Percentiles rank a stretch among this genome's conserved stretches.
These are phyloP conservation scores for Brachypodius melanocephalos DNA, from an alignment of 2,113 vertebrate species.

Conservation along the genomic window DNA sequence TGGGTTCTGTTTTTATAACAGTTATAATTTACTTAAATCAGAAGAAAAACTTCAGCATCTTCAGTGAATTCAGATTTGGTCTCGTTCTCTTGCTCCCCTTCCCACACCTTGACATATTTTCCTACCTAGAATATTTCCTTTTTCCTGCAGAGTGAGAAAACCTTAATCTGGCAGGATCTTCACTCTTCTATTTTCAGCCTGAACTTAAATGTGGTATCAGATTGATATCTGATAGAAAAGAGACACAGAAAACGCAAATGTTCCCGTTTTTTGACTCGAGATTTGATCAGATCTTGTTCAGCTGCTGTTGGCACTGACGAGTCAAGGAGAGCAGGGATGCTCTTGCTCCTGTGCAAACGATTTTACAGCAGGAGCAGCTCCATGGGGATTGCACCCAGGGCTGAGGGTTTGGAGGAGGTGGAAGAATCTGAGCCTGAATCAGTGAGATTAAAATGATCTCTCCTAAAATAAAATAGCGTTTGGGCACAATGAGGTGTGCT, in stretches of 20 bases:
- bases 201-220: not conserved
- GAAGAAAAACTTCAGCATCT: not conserved
- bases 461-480: not conserved
- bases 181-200: not conserved
- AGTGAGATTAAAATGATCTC: not conserved
- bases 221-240: not conserved
- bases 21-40: not conserved
- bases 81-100: not conserved
- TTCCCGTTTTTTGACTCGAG: not conserved
- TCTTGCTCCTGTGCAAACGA: not conserved
- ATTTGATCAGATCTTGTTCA: not conserved
- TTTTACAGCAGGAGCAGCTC: not conserved
- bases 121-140: not conserved
- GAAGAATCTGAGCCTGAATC: not conserved
- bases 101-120: not conserved
- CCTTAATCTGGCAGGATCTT: not conserved
- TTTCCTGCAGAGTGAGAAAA: not conserved
- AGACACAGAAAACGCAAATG: not conserved
- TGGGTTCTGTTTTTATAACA: not conserved
- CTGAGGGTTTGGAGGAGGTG: not conserved
- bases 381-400: not conserved
- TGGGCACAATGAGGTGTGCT: not conserved
- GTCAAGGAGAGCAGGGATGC: not conserved
- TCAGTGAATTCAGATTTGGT: not conserved
- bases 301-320: not conserved